Evolutionary conservation across 2,888 invertebrate genomes (phyloP), one percentile per base, ranked within the genome.

Genomic region (Drosophila eohydei): DNA sequence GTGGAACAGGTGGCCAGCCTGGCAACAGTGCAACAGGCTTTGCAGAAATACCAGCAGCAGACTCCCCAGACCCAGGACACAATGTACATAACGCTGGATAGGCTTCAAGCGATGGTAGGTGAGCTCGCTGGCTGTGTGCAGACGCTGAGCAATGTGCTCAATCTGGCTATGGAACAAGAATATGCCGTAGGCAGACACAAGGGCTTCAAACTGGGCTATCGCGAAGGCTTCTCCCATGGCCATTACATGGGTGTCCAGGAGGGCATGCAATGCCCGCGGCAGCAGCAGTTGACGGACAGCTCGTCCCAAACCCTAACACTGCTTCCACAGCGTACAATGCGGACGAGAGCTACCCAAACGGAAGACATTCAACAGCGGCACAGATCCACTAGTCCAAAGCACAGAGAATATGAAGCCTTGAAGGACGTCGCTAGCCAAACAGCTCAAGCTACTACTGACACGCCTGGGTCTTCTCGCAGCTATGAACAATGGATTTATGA

Each of bases 401-500:
- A 14, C n/a, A 38, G 16, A 6, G 3, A 36, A 8, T 26, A 36
- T n/a, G 30, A 14, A n/a, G 2, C 0, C 0, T 8, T 11, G 6
- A 48, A 7, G 2, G 9, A 59, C 46, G 59, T n/a, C 4, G 51
- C 46, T 7, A 67, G 28, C 5, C 71, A 74, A 44, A 71, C 43
- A 21, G 41, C 11, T 8, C 6, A n/a, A 46, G 6, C 3, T 28
- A 12, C 11, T 32, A 2, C 21, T 14, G n/a, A 50, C 3, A 11
- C 59, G 5, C 0, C 12, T 2, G 3, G 6, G 78, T 74, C 9
- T 90, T 32, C 38, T 0, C 77, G 90, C 46, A 78, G 81, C 3
- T 93, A 93, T 61, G 81, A 80, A 1, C 90, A 92, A 40, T 93
- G 93, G 93, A 88, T 93, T 41, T 68, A 83, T 28, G 92, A 93